These are phyloP conservation scores for Syritta pipiens DNA, from an alignment of 2,888 invertebrate genomes.

Conservation along the genomic window DNA sequence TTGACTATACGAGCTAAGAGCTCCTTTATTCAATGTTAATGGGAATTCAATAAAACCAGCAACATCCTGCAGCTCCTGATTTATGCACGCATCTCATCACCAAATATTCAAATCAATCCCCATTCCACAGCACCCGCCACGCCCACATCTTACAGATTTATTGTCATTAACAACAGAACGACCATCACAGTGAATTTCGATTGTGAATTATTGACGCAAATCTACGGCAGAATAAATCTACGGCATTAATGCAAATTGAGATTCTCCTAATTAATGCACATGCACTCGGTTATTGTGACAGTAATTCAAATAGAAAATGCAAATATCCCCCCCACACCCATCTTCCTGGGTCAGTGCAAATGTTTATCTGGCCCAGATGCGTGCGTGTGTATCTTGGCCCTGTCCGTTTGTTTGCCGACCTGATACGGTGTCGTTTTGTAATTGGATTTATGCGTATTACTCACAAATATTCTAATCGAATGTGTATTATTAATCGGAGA, in stretches of 20 bases:
- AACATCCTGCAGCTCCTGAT: no score
- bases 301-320: conserved; percentile 54
- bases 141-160: conserved; percentile 26
- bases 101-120: no score
- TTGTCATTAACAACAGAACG: no score
- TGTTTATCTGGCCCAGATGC: conserved; percentile 5
- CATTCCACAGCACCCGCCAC: background rate
- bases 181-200: no score
- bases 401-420: background rate
- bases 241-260: conserved; percentile 39
- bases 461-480: conserved; percentile 48
- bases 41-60: no score
- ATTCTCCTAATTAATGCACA: conserved; percentile 38
- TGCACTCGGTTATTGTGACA: conserved; percentile 35
- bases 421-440: conserved; percentile 7
- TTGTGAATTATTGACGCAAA: conserved; percentile 39
- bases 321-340: conserved; percentile 36
- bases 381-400: background rate
- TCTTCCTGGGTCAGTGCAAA: no score
- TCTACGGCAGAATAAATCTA: conserved; percentile 25
- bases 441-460: conserved; percentile 46
- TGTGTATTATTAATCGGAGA: conserved; percentile 22
- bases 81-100: no score
- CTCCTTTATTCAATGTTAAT: no score
- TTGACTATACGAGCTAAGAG: no score